These are phyloP conservation scores for Eublepharis macularius DNA, from an alignment of 2,113 vertebrate genomes.

Conservation along the genomic window DNA sequence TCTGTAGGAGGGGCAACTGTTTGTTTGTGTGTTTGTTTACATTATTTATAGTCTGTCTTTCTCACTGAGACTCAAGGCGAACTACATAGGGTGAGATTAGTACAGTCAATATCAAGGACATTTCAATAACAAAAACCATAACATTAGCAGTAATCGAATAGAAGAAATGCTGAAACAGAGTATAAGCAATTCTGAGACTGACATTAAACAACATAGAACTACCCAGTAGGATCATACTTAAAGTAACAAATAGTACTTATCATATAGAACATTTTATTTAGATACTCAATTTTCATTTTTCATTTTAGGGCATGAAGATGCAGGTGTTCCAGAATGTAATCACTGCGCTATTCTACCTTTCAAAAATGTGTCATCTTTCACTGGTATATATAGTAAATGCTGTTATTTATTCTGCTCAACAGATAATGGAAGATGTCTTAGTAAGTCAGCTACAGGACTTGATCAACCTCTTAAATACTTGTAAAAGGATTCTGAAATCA, in stretches of 20 bases:
- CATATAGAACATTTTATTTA: constrained; percentile 12
- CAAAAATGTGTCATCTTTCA: constrained; percentile 16
- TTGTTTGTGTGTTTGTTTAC: no score
- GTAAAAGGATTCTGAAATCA: constrained; percentile 18
- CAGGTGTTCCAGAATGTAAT: not conserved
- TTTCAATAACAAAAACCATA: no score
- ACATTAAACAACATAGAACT: no score
- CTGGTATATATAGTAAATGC: constrained; percentile 23
- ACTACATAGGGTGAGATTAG: no score
- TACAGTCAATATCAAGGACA: no score
- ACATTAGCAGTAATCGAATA: no score
- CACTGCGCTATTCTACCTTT: not conserved
- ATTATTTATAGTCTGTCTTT: no score
- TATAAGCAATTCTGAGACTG: no score
- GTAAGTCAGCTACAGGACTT: constrained; percentile 38
- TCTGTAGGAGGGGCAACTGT: constrained; percentile 13
- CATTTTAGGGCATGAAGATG: not conserved
- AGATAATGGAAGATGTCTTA: constrained; percentile 64
- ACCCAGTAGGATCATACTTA: no score
- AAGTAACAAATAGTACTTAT: no score
- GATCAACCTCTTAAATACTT: constrained; percentile 30
- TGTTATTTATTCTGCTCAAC: constrained; percentile 60
- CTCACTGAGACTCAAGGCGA: no score
- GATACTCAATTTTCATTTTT: constrained; percentile 14
- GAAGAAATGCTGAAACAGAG: no score